These are phyloP conservation scores for Seladonia tumulorum DNA, from an alignment of 2,888 invertebrate genomes.

Conservation along the genomic window DNA sequence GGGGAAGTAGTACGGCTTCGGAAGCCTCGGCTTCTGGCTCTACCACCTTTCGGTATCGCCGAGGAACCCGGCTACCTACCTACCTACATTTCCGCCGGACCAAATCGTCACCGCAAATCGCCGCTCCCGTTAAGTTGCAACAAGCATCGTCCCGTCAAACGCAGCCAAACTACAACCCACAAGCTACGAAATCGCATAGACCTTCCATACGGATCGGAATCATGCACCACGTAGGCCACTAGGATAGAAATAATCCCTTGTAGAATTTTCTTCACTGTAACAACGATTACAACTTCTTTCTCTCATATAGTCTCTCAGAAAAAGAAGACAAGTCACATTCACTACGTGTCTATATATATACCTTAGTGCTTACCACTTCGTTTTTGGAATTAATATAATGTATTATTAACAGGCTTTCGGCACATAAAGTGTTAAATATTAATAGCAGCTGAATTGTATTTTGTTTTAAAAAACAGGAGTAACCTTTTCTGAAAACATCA, in stretches of 20 bases:
- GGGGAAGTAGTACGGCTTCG: constrained; percentile 80
- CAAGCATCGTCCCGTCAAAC: background rate
- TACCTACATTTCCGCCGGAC: constrained; percentile 74
- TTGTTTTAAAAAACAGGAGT: too few relatives aligned
- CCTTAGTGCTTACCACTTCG: too few relatives aligned
- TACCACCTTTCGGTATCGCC: constrained; percentile 61
- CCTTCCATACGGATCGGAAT: background rate
- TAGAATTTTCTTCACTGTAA: background rate
- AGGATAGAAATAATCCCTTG: background rate
- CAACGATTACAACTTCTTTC: too few relatives aligned
- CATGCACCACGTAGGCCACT: background rate
- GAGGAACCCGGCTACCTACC: constrained; percentile 71
- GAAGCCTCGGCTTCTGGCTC: constrained; percentile 77
- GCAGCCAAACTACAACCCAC: background rate
- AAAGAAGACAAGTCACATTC: too few relatives aligned
- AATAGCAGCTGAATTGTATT: too few relatives aligned
- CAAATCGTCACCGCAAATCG: constrained; percentile 76
- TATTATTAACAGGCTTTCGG: too few relatives aligned
- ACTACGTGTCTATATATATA: too few relatives aligned
- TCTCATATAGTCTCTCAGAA: too few relatives aligned
- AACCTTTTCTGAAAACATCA: too few relatives aligned
- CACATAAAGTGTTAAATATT: too few relatives aligned
- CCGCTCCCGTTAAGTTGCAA: constrained; percentile 62
- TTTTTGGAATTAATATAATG: too few relatives aligned
- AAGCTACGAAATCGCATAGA: background rate